Percentiles rank a stretch among this genome's conserved stretches.
Conservation (phyloP, 2,797 vertebrate genomes). For the Sebastes elongatus region DNA sequence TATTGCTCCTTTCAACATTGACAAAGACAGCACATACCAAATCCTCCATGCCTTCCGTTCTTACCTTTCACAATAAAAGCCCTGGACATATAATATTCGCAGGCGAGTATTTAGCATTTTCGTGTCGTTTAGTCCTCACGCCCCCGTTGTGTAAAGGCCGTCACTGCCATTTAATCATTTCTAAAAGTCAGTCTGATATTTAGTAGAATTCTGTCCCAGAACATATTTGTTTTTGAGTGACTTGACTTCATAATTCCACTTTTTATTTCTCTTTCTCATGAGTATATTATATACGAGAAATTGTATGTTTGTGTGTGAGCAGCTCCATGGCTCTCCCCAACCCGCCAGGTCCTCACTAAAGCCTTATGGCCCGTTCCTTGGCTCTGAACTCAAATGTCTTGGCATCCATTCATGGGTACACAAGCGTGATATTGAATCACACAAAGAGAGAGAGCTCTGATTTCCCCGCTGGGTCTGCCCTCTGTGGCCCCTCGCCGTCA, state of each 20-base stretch:
- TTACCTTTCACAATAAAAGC: neutral
- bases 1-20: fast-evolving
- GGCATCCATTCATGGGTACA: conserved; percentile 72
- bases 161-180: conserved; percentile 14
- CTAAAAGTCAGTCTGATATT: neutral
- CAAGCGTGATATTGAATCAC: conserved; percentile 78
- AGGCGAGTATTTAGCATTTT: no score
- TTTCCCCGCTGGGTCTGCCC: conserved; percentile 70
- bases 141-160: fast-evolving
- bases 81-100: neutral
- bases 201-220: neutral
- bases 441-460: conserved; percentile 71
- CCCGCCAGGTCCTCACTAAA: conserved; percentile 30
- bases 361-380: conserved; percentile 44
- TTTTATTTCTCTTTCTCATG: neutral
- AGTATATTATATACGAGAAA: neutral
- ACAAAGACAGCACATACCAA: neutral
- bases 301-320: neutral
- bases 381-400: conserved; percentile 62
- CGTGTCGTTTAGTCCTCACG: no score
- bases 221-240: neutral
- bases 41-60: neutral
- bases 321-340: neutral
- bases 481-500: conserved; percentile 44
- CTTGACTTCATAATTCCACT: neutral